These are phyloP conservation scores for Calypte anna DNA, from an alignment of 2,113 vertebrate species.

Conservation along the genomic window DNA sequence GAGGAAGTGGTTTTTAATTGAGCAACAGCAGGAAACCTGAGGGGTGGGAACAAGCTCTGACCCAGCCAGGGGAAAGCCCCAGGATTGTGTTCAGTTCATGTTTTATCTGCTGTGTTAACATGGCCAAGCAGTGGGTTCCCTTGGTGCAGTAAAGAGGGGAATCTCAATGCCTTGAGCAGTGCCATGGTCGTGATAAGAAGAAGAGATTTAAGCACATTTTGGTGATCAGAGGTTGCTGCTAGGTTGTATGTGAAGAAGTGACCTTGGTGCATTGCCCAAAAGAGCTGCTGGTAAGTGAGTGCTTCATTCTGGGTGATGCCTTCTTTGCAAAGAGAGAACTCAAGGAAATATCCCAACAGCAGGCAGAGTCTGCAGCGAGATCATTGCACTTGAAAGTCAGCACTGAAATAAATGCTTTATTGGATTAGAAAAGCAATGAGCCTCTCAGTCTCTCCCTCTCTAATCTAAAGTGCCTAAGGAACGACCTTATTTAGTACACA, in stretches of 20 bases:
- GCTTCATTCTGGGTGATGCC: neutral
- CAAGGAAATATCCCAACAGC: neutral
- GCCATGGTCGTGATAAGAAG: neutral
- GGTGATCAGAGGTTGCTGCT: neutral
- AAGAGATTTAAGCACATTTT: neutral
- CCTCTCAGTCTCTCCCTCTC: neutral
- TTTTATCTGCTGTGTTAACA: neutral
- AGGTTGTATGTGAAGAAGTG: fast-evolving
- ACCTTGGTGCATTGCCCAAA: neutral
- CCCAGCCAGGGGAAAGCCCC: neutral
- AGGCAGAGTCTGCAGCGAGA: neutral
- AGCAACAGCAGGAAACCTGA: neutral
- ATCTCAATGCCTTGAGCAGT: neutral
- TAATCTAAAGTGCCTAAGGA: neutral
- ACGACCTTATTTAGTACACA: neutral
- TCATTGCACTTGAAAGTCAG: conserved; percentile 3
- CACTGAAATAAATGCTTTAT: neutral
- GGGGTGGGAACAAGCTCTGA: neutral
- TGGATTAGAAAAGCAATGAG: neutral
- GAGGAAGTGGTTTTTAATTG: neutral
- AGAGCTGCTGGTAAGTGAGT: neutral
- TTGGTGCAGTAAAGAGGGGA: neutral
- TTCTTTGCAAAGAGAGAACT: conserved; percentile 38
- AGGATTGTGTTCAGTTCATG: neutral
- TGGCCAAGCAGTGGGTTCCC: fast-evolving